Conservation (phyloP, 2,888 invertebrate species). For the Campopleginae sp. region DNA sequence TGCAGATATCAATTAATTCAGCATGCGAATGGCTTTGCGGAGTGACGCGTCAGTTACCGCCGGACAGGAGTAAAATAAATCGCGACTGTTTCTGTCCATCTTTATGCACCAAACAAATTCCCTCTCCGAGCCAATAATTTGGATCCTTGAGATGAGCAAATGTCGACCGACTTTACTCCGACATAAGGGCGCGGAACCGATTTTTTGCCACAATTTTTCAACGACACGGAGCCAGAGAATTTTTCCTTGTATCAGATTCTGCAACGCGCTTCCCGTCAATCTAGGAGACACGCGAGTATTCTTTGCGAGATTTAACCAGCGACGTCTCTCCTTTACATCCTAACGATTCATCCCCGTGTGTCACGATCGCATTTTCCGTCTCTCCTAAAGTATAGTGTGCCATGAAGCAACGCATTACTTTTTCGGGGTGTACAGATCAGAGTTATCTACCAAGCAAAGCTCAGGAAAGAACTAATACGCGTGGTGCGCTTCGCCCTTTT, state of each 20-base stretch:
- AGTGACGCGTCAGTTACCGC: background rate
- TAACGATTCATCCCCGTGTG: conserved; percentile 54
- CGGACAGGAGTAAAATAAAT: background rate
- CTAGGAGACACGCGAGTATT: conserved; percentile 27
- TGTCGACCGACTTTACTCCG: background rate
- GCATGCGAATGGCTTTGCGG: background rate
- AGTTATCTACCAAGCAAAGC: background rate
- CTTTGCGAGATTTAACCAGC: conserved; percentile 45
- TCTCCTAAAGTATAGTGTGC: conserved; percentile 6
- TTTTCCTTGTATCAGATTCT: conserved; percentile 11
- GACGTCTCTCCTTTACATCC: conserved; percentile 56
- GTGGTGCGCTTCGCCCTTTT: conserved; percentile 54
- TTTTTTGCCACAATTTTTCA: background rate
- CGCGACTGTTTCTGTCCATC: background rate
- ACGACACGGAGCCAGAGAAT: background rate
- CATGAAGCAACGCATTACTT: conserved; percentile 34
- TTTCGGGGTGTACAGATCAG: conserved; percentile 18
- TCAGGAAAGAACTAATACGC: conserved; percentile 25
- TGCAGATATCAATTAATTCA: conserved; percentile 39
- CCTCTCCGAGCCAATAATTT: background rate
- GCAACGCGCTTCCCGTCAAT: conserved; percentile 20
- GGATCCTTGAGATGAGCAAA: background rate
- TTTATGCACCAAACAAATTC: background rate
- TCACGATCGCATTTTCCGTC: conserved; percentile 43
- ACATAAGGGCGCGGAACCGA: background rate